These are phyloP conservation scores for Micromesistius poutassou DNA, from an alignment of 2,797 vertebrate species.

Conservation along the genomic window DNA sequence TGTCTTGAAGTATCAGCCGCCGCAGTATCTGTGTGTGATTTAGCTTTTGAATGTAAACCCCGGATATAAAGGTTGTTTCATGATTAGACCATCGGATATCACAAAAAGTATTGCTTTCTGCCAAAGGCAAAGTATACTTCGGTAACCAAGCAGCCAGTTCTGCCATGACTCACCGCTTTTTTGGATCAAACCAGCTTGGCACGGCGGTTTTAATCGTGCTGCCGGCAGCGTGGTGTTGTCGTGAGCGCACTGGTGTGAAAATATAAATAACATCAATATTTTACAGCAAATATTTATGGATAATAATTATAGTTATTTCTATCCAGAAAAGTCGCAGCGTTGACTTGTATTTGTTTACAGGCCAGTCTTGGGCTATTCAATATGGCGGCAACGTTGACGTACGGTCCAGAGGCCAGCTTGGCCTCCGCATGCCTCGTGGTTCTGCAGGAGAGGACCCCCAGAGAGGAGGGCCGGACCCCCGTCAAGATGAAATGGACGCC, in stretches of 20 bases:
- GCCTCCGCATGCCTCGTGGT: background rate
- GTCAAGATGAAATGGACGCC: background rate
- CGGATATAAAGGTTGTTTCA: background rate
- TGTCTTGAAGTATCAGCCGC: background rate
- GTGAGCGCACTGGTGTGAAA: too few species aligned
- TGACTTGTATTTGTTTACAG: too few species aligned
- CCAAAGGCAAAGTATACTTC: too few species aligned
- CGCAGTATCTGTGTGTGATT: background rate
- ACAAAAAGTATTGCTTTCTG: too few species aligned
- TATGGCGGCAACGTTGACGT: too few species aligned
- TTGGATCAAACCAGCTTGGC: background rate
- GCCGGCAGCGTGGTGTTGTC: background rate
- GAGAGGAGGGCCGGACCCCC: background rate
- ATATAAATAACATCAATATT: too few species aligned
- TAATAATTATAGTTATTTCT: too few species aligned
- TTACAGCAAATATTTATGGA: too few species aligned
- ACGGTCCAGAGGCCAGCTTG: too few species aligned
- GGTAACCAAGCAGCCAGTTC: too few species aligned
- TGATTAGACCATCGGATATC: background rate
- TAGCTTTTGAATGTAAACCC: background rate
- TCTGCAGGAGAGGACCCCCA: background rate
- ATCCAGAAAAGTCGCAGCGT: too few species aligned
- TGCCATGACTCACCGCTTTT: background rate
- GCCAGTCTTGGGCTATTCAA: too few species aligned
- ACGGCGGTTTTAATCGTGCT: background rate